Conservation (phyloP, 2,113 vertebrate species). For the Hyaena hyaena region DNA sequence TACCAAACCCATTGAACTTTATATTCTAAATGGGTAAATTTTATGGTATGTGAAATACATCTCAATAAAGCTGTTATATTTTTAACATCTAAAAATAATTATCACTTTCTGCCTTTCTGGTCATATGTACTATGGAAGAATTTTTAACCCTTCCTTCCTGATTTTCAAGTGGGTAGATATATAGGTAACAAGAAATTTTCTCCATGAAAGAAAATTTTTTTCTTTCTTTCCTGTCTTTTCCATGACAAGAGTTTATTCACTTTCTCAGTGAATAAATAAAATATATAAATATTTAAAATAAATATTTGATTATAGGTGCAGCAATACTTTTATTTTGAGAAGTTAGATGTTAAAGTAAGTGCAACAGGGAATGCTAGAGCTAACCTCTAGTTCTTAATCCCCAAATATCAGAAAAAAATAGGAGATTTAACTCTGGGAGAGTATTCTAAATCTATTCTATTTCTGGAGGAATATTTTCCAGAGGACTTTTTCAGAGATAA, state of each 20-base stretch:
- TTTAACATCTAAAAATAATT: conserved; percentile 19
- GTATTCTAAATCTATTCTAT: background rate
- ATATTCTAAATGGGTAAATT: background rate
- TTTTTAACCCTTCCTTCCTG: background rate
- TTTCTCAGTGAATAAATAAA: conserved; percentile 20
- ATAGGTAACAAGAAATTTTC: background rate
- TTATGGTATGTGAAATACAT: background rate
- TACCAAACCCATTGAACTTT: background rate
- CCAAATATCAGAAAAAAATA: background rate
- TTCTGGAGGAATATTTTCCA: background rate
- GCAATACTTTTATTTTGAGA: background rate
- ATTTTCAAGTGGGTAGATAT: background rate
- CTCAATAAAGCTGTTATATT: background rate
- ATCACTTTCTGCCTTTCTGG: background rate
- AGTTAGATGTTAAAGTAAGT: background rate
- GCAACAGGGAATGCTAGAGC: background rate
- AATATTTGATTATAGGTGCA: background rate
- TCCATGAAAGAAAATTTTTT: no score
- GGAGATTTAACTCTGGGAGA: background rate
- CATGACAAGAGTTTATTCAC: no score
- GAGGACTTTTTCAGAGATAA: background rate
- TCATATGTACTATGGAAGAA: background rate
- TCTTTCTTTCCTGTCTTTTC: no score
- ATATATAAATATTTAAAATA: background rate
- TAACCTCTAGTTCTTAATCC: conserved; percentile 1